Evolutionary conservation across 2,888 invertebrate species (phyloP), one percentile per base, ranked within the genome.

Genomic region (Syrphus vitripennis): DNA sequence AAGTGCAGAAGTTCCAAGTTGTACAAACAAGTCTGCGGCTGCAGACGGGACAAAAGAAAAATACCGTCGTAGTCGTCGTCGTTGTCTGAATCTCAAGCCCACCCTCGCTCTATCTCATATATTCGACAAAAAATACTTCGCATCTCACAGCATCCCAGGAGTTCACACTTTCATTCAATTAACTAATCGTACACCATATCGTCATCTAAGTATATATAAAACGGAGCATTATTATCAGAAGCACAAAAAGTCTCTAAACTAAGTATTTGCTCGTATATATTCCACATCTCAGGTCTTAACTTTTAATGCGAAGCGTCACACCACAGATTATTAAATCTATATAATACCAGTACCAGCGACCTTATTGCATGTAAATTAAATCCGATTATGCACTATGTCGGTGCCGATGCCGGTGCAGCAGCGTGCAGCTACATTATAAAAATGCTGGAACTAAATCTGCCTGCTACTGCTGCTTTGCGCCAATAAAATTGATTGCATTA

Each of bases 341-440:
- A 67, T 67, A 77, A 50, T 65, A 65, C 63, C 45, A 77, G 70
- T 65, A 65, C 82, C 86, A n/a, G n/a, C n/a, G 82, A 78, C 82
- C 86, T 86, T 82, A 86, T 82, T 78, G 78, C 74, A 82, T 86
- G 82, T 86, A 82, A 86, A 82, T 86, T 86, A 86, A 86, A 82
- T 86, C 86, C 86, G 86, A 86, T 86, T 86, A 86, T 77, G 77
- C 61, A 74, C 78, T 67, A n/a, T n/a, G 78, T 53, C 26, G 74
- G 19, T 26, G 63, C 42, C 26, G 69, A 10, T 31, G 55, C 45
- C 26, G 37, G 42, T 14, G n/a, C 29, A 7, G 14, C n/a, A n/a
- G n/a, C n/a, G 24, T 48, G 16, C 50, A 21, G n/a, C 4, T 55
- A 69, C 21, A n/a, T 34, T 34, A 45, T 42, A 16, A 31, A 31